phyloP scores from a whole-genome alignment of 2,797 vertebrate genomes.

The Leucoraja ocellata region DNA sequence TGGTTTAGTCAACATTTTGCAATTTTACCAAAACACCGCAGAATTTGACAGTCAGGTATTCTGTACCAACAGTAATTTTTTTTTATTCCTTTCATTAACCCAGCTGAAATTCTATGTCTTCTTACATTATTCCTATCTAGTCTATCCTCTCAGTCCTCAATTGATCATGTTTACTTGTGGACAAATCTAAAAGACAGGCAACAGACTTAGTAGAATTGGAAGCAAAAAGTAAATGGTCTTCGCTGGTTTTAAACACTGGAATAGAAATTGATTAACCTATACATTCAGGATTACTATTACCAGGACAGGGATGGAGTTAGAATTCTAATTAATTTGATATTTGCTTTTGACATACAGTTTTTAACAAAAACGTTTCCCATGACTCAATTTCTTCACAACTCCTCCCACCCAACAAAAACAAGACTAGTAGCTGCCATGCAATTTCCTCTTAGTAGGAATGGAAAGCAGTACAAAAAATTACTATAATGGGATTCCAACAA shows the following conservation, averaged over 20 bases:
- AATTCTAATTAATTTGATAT: background rate
- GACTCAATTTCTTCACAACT: background rate
- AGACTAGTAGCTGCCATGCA: conserved; percentile 36
- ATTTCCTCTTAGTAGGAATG: conserved; percentile 27
- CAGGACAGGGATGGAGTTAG: background rate
- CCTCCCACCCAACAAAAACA: background rate
- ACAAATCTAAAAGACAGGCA: background rate
- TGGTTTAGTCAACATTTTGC: conserved; percentile 5
- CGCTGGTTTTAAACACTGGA: background rate
- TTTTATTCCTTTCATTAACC: conserved; percentile 10
- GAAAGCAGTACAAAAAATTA: conserved; percentile 16
- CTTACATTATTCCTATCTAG: background rate
- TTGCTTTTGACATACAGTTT: conserved; percentile 5
- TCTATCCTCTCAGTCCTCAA: background rate
- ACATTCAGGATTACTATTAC: conserved; percentile 22
- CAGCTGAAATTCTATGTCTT: background rate
- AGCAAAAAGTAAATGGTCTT: background rate
- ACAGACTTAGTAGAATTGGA: background rate
- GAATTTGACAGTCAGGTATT: conserved; percentile 33
- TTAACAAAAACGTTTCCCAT: background rate
- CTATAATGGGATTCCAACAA: conserved; percentile 2
- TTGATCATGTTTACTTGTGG: background rate
- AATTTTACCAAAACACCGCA: conserved; percentile 24
- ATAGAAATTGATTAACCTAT: conserved; percentile 10
- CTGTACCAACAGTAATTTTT: conserved; percentile 21